These are phyloP conservation scores for Felis catus DNA, from an alignment of 2,113 vertebrate species.

Conservation along the genomic window DNA sequence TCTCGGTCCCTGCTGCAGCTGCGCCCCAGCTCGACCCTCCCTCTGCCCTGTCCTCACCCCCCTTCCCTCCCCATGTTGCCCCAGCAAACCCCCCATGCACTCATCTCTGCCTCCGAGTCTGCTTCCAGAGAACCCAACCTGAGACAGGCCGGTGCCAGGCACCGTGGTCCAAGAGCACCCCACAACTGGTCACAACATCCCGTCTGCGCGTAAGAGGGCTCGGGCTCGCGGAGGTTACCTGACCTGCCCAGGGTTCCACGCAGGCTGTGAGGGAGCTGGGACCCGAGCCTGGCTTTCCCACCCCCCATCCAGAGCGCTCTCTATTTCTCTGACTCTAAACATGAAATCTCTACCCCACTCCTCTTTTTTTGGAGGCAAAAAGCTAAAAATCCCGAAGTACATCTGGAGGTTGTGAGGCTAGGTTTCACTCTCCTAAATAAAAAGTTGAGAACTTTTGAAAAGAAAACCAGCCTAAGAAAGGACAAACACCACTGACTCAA, in stretches of 20 bases:
- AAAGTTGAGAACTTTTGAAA: neutral
- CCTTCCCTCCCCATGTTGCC: neutral
- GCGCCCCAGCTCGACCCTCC: rapidly evolving
- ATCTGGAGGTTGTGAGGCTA: rapidly evolving
- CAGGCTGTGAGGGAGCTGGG: too few relatives aligned
- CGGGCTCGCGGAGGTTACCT: neutral
- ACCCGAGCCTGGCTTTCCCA: neutral
- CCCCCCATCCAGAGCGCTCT: neutral
- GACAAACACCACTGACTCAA: neutral
- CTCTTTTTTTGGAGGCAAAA: neutral
- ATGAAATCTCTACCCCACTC: neutral
- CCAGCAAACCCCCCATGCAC: neutral
- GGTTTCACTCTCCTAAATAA: neutral
- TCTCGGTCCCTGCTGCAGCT: too few relatives aligned
- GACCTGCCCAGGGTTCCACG: rapidly evolving
- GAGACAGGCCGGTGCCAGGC: neutral
- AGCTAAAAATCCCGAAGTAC: neutral
- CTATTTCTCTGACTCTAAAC: neutral
- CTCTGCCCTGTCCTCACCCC: rapidly evolving
- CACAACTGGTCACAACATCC: neutral
- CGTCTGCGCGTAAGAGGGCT: rapidly evolving
- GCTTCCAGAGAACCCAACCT: neutral
- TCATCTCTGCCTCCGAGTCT: neutral
- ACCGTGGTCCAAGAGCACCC: neutral
- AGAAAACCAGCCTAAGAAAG: neutral